Evolutionary conservation across 30 jellyfish, hydroid and myxozoan genomes (phyloP), one percentile per base, ranked within the genome.

Genomic region (Mastigias papua): DNA sequence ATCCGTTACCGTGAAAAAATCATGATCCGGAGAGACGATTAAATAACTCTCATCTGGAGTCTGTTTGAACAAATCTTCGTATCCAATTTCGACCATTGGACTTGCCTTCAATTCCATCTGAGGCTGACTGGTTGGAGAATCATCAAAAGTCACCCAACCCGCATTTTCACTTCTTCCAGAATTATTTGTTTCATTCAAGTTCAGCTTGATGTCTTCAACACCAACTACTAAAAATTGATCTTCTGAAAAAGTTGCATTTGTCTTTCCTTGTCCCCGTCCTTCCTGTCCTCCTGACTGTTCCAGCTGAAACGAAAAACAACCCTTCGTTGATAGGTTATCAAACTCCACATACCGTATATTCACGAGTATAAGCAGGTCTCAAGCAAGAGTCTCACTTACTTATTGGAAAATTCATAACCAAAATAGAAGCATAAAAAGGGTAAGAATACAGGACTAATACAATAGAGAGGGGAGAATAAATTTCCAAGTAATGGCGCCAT

Each of bases 111-210:
- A 15, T 29, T 20, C 32, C 28, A 28, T 22, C 31, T 6, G 30
- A 2, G 11, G 27, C 31, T 29, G 5, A 2, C 46, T 28, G 17
- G 63, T 63, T 22, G 62, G 58, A 3, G 19, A 0, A 30, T 66
- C 82, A 34, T 80, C 91, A 80, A 80, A 80, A 29, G 91, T 80
- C 20, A 80, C 91, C 91, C 91, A 80, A 30, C 91, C 69, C 10
- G 80, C 21, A 10, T 42, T 20, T 19, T 74, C 69, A 4, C 22
- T 17, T 20, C 61, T 80, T 9, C 19, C 34, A 29, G 28, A n/a
- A 50, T 29, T 50, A 5, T 17, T 48, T 19, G 30, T 69, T 17
- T 62, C 73, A 11, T 78, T 78, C 32, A 48, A 48, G 19, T 78
- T 80, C 69, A 78, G 0, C 25, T 34, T 34, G 30, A 80, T 60